Evolutionary conservation across 1,140 invertebrate genomes (phyloP).

Genomic region (Pectinophora gossypiella): DNA sequence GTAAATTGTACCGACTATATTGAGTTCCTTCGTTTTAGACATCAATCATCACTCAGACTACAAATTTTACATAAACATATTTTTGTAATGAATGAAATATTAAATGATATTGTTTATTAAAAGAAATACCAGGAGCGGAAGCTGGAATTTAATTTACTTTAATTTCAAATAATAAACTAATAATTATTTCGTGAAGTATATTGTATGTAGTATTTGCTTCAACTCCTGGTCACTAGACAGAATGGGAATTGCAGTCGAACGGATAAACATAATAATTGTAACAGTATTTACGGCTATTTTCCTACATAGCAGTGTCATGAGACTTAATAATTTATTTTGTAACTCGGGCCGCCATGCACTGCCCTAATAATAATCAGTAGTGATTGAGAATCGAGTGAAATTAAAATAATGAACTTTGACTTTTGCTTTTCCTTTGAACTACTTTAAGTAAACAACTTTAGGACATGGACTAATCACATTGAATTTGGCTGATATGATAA

Average conservation of each 20-base stretch:
- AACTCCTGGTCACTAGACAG: background rate
- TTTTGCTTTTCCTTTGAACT: slow-evolving; percentile 19
- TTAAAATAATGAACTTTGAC: slow-evolving; percentile 29
- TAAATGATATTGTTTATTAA: background rate
- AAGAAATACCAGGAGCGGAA: background rate
- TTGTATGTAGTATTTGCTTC: background rate
- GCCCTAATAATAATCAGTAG: slow-evolving; percentile 51
- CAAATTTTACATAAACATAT: background rate
- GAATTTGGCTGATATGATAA: too few relatives aligned
- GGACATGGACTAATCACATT: too few relatives aligned
- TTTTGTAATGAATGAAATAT: background rate
- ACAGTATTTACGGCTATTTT: slow-evolving; percentile 51
- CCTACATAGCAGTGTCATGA: slow-evolving; percentile 50
- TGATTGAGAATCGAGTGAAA: slow-evolving; percentile 45
- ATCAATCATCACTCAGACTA: too few relatives aligned
- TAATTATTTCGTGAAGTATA: background rate
- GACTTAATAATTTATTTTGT: slow-evolving; percentile 55
- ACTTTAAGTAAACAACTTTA: too few relatives aligned
- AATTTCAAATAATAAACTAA: background rate
- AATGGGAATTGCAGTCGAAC: slow-evolving; percentile 14
- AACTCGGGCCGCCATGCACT: slow-evolving; percentile 39
- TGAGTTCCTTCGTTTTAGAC: background rate
- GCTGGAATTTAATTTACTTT: background rate
- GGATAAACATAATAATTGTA: slow-evolving; percentile 14
- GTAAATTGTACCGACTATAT: background rate